Evolutionary conservation across 2,888 invertebrate genomes (phyloP).

Genomic region (Epinotia nisella): DNA sequence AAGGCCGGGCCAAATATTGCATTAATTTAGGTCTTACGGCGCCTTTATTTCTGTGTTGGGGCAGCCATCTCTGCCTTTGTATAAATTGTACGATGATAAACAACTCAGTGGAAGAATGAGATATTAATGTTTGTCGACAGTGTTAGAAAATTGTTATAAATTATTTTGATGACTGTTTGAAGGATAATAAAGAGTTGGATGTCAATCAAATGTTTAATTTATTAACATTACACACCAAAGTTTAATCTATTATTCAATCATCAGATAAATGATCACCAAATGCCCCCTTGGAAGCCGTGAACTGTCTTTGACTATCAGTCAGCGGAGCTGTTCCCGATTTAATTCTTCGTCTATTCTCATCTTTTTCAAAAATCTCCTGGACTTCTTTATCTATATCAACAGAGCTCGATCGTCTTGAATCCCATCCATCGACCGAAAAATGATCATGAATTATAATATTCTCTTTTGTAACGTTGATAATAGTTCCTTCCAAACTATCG

Average conservation of each 20-base stretch:
- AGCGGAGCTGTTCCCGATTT: slow-evolving; percentile 52
- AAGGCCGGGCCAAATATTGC: slow-evolving; percentile 85
- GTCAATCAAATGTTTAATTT: slow-evolving; percentile 63
- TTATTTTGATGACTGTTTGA: slow-evolving; percentile 86
- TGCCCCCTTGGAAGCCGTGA: slow-evolving; percentile 59
- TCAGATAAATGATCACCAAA: slow-evolving; percentile 64
- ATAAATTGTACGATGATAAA: slow-evolving; percentile 73
- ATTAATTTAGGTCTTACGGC: slow-evolving; percentile 79
- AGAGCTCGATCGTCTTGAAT: slow-evolving; percentile 72
- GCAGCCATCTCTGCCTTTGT: slow-evolving; percentile 75
- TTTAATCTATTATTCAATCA: background rate
- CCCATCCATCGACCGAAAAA: slow-evolving; percentile 57
- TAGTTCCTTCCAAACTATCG: slow-evolving; percentile 67
- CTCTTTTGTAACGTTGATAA: slow-evolving; percentile 70
- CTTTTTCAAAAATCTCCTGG: slow-evolving; percentile 72
- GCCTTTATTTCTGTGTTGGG: slow-evolving; percentile 72
- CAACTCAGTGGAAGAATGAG: slow-evolving; percentile 83
- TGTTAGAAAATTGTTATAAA: slow-evolving; percentile 86
- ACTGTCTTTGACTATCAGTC: slow-evolving; percentile 52
- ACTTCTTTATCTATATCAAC: slow-evolving; percentile 76
- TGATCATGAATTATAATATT: slow-evolving; percentile 66
- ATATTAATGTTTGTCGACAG: slow-evolving; percentile 83
- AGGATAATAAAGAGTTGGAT: slow-evolving; percentile 86
- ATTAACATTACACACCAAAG: slow-evolving; percentile 10
- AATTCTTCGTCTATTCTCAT: slow-evolving; percentile 57